These are phyloP conservation scores for Chouioia cunea DNA, from an alignment of 2,888 invertebrate species.

Conservation along the genomic window DNA sequence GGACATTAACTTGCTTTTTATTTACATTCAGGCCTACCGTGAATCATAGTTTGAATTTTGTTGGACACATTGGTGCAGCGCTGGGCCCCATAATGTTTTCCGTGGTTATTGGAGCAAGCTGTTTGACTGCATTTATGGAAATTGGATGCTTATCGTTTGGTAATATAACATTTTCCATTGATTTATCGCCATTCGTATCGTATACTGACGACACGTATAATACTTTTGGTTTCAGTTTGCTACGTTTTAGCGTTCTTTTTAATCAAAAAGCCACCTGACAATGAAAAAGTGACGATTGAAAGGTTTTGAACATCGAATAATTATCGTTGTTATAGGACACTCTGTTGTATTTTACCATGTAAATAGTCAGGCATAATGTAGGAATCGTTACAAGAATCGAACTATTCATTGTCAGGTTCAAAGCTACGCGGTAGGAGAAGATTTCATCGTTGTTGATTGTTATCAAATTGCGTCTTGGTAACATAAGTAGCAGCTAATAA, in stretches of 20 bases:
- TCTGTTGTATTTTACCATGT: too few relatives aligned
- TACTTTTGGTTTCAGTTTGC: slow-evolving; percentile 22
- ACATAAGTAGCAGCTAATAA: too few relatives aligned
- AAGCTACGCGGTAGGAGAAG: neutral
- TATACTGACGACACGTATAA: too few relatives aligned
- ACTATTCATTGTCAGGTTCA: neutral
- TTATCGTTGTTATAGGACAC: too few relatives aligned
- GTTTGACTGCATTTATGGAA: slow-evolving; percentile 58
- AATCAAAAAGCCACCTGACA: slow-evolving; percentile 4
- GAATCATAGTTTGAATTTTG: slow-evolving; percentile 55
- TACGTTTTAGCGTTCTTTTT: slow-evolving; percentile 27
- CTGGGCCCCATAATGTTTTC: slow-evolving; percentile 63
- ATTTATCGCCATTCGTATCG: neutral
- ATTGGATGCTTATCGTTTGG: slow-evolving; percentile 58
- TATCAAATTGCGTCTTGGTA: too few relatives aligned
- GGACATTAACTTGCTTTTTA: slow-evolving; percentile 20
- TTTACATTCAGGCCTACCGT: slow-evolving; percentile 55
- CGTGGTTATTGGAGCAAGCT: slow-evolving; percentile 55
- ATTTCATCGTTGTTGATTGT: too few relatives aligned
- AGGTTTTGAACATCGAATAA: neutral
- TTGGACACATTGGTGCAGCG: slow-evolving; percentile 61
- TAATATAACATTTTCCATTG: slow-evolving; percentile 38
- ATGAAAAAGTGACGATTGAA: neutral
- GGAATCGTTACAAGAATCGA: too few relatives aligned
- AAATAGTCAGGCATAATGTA: too few relatives aligned